Percentiles rank a stretch among this genome's conserved stretches.
phyloP scores from a whole-genome alignment of 2,888 invertebrate genomes.

The Orchestes rusci region DNA sequence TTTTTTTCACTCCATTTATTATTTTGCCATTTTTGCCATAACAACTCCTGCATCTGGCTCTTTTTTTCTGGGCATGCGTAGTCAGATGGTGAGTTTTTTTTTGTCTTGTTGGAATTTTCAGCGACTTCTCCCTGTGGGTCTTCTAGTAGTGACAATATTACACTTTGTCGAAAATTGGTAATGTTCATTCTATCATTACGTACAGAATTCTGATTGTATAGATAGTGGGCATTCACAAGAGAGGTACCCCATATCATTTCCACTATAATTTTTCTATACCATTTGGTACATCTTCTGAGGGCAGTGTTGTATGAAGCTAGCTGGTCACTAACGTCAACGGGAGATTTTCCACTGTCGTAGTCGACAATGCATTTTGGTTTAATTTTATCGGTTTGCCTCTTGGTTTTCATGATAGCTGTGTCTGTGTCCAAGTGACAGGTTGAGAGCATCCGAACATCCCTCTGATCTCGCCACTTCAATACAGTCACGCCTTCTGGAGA shows the following conservation, averaged over 20 bases:
- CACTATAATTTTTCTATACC: slow-evolving; percentile 6
- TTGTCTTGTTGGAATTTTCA: neutral
- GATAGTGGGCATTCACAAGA: slow-evolving; percentile 5
- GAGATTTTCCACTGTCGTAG: slow-evolving; percentile 6
- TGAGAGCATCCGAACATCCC: slow-evolving; percentile 10
- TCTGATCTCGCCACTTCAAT: slow-evolving; percentile 4
- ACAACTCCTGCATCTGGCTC: slow-evolving; percentile 12
- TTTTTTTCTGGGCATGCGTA: slow-evolving; percentile 11
- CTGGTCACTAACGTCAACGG: slow-evolving; percentile 12
- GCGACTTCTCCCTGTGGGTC: neutral
- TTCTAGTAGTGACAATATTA: neutral
- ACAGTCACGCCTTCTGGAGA: slow-evolving; percentile 1
- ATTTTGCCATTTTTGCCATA: slow-evolving; percentile 9
- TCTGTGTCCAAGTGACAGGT: slow-evolving; percentile 8
- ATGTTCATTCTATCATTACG: no score
- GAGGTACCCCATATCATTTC: slow-evolving; percentile 7
- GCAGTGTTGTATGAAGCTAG: slow-evolving; percentile 4
- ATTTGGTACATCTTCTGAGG: slow-evolving; percentile 7
- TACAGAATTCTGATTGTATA: slow-evolving; percentile 7
- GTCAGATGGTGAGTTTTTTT: slow-evolving; percentile 8
- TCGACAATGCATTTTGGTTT: no score
- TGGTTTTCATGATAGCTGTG: neutral
- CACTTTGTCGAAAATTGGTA: slow-evolving; percentile 1
- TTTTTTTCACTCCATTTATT: slow-evolving; percentile 8
- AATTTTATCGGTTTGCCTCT: slow-evolving; percentile 6